phyloP scores from a whole-genome alignment of 2,888 invertebrate species.

The Morpho helenor region DNA sequence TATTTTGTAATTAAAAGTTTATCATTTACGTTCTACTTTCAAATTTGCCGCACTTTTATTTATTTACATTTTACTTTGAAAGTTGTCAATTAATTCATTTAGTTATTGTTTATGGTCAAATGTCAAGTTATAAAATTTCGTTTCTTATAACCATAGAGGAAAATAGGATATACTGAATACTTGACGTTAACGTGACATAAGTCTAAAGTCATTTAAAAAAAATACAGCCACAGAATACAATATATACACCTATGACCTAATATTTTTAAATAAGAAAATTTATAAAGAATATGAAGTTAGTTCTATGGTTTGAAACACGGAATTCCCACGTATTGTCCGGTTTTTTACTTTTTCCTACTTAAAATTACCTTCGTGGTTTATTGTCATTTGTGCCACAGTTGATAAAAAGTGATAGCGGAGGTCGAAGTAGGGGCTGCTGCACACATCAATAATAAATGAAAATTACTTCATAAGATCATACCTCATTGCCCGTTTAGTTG shows the following conservation, averaged over 20 bases:
- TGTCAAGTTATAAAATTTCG: too few species aligned
- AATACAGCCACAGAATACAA: too few species aligned
- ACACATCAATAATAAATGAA: conserved; percentile 11
- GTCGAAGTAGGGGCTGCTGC: conserved; percentile 39
- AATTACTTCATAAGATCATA: conserved; percentile 12
- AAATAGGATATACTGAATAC: too few species aligned
- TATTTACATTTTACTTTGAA: too few species aligned
- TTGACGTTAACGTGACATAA: too few species aligned
- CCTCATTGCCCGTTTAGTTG: conserved; percentile 37
- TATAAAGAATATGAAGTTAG: conserved; percentile 3
- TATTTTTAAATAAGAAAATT: not conserved
- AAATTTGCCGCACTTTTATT: too few species aligned
- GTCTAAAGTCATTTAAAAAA: too few species aligned
- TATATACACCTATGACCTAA: not conserved
- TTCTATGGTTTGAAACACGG: not conserved
- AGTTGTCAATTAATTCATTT: too few species aligned
- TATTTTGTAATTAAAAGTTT: too few species aligned
- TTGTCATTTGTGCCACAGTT: conserved; percentile 32
- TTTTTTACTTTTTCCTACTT: conserved; percentile 17
- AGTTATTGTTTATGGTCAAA: too few species aligned
- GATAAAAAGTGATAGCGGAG: conserved; percentile 65
- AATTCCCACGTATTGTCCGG: conserved; percentile 19
- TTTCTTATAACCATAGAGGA: too few species aligned
- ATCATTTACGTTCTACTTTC: too few species aligned
- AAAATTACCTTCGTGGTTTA: conserved; percentile 30